Percentiles rank a stretch among this genome's conserved stretches.
These are phyloP conservation scores for Cybosia mesomella DNA, from an alignment of 2,888 invertebrate species.

Conservation along the genomic window DNA sequence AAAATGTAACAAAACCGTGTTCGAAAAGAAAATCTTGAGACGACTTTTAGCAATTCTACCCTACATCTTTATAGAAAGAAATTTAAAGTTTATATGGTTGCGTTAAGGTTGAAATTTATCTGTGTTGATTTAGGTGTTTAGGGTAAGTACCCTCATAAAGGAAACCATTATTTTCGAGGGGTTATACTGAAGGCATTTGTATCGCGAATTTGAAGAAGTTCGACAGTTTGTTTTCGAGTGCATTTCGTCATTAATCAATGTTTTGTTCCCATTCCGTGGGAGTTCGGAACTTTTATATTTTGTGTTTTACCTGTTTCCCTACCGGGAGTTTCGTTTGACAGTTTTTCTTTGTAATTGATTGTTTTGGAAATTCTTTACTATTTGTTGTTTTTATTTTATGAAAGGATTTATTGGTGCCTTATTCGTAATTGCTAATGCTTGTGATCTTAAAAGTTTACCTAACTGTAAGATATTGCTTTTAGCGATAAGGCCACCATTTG, in stretches of 20 bases:
- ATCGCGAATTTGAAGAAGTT: constrained; percentile 86
- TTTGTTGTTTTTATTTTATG: constrained; percentile 38
- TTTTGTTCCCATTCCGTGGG: constrained; percentile 76
- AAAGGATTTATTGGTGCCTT: constrained; percentile 39
- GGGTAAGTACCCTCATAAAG: constrained; percentile 65
- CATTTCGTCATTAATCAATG: constrained; percentile 86
- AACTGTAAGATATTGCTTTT: too few relatives aligned
- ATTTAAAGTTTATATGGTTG: constrained; percentile 19
- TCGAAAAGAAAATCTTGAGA: constrained; percentile 71
- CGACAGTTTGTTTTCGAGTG: constrained; percentile 87
- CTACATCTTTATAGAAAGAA: constrained; percentile 49
- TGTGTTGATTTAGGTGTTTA: constrained; percentile 48
- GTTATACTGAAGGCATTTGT: constrained; percentile 83
- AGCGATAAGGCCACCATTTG: too few relatives aligned
- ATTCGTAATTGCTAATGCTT: not conserved
- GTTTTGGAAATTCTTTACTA: constrained; percentile 57
- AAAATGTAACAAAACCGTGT: constrained; percentile 79
- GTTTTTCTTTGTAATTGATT: constrained; percentile 82
- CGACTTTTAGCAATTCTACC: constrained; percentile 67
- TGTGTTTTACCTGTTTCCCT: constrained; percentile 81
- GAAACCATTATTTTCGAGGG: constrained; percentile 86
- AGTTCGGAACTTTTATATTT: constrained; percentile 73
- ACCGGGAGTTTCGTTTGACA: constrained; percentile 74
- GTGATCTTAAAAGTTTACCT: not conserved
- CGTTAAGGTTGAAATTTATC: constrained; percentile 43